These are phyloP conservation scores for Tragelaphus buxtoni DNA, from an alignment of 2,113 vertebrate genomes.

Conservation along the genomic window DNA sequence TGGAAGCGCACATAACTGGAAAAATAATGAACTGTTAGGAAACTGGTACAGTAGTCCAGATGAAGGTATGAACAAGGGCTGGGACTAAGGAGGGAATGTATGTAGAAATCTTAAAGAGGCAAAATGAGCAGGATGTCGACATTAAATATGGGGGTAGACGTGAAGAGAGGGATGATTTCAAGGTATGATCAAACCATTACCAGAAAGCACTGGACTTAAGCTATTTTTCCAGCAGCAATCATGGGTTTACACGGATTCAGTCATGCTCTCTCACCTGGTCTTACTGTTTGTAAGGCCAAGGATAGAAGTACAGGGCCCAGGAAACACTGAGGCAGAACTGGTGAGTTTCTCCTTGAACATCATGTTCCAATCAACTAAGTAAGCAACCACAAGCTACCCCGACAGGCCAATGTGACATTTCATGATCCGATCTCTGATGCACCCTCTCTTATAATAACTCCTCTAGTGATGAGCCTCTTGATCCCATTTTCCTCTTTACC, in stretches of 20 bases:
- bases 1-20: neutral
- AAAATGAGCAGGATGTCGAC: neutral
- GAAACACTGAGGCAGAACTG: neutral
- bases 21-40: constrained; percentile 1
- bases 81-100: neutral
- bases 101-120: neutral
- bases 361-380: neutral
- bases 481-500: neutral
- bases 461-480: neutral
- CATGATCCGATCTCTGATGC: neutral
- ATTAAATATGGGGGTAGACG: neutral
- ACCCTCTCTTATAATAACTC: neutral
- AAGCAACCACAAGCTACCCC: neutral
- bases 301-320: neutral
- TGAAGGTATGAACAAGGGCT: neutral
- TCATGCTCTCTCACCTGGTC: neutral
- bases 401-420: neutral
- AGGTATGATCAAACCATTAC: neutral
- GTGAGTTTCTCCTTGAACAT: neutral
- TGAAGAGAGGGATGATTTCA: neutral
- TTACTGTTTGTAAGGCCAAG: neutral
- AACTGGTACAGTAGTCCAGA: constrained; percentile 16
- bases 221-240: neutral
- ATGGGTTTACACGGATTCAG: neutral
- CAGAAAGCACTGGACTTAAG: neutral